phyloP scores from a whole-genome alignment of 2,113 vertebrate genomes.

The Eolophus roseicapilla region DNA sequence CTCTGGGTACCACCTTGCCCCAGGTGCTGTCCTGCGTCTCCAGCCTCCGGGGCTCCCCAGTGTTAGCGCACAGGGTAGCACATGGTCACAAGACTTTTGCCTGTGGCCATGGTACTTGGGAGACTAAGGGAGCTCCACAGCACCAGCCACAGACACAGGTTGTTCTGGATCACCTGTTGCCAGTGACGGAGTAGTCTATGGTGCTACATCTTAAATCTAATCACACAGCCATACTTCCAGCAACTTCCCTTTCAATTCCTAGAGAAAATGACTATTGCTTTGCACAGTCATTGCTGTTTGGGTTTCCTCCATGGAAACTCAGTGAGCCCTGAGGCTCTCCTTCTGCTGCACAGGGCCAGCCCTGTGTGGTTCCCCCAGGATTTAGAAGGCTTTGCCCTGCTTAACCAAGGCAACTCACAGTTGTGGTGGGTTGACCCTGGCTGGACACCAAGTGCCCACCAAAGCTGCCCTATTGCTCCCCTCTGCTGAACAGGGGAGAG shows the following conservation, averaged over 20 bases:
- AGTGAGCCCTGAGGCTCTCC: not conserved
- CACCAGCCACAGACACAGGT: accelerated
- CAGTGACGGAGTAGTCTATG: not conserved
- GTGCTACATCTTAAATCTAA: accelerated
- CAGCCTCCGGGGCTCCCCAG: too few species aligned
- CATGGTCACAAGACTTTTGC: not conserved
- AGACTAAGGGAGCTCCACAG: not conserved
- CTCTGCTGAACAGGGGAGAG: not conserved
- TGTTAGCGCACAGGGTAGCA: not conserved
- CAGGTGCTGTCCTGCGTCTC: not conserved
- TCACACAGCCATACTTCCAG: accelerated
- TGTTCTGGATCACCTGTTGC: not conserved
- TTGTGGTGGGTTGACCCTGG: not conserved
- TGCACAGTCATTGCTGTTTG: accelerated
- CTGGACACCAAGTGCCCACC: not conserved
- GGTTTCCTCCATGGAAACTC: not conserved
- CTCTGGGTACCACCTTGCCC: not conserved
- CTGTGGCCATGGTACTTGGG: accelerated
- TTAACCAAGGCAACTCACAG: not conserved
- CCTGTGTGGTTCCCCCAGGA: not conserved
- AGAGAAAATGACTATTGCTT: accelerated
- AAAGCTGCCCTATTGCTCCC: not conserved
- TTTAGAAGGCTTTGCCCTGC: not conserved
- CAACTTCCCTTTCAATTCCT: not conserved
- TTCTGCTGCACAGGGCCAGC: accelerated